These are phyloP conservation scores for Hydrozoanthus tunicans DNA, from an alignment of 64 coral and sea anemone species.

Conservation along the genomic window DNA sequence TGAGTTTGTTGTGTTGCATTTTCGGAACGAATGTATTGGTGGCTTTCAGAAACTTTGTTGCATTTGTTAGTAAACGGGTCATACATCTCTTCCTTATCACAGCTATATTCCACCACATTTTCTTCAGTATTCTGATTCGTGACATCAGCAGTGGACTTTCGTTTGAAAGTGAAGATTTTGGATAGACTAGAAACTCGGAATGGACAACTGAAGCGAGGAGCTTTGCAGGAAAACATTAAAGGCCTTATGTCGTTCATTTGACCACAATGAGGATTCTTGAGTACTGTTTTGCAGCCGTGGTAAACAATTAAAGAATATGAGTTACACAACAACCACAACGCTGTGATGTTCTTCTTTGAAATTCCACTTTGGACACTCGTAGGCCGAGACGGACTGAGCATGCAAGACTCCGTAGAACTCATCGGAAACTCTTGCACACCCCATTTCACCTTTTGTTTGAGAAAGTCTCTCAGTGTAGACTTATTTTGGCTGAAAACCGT, in stretches of 20 bases:
- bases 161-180: background rate
- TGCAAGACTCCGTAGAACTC: background rate
- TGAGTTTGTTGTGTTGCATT: background rate
- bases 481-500: background rate
- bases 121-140: background rate
- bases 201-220: background rate
- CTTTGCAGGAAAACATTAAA: background rate
- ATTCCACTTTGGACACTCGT: background rate
- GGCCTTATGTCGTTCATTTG: background rate
- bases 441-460: background rate
- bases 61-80: slow-evolving; percentile 6
- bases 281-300: background rate
- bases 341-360: background rate
- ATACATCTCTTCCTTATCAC: background rate
- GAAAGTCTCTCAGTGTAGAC: background rate
- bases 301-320: background rate
- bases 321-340: background rate
- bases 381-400: background rate
- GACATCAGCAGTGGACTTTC: background rate
- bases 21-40: background rate
- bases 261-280: background rate
- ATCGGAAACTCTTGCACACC: background rate
- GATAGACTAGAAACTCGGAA: background rate
- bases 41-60: background rate
- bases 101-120: background rate